Conservation (phyloP, 2,113 vertebrate genomes). For the Coturnix japonica region DNA sequence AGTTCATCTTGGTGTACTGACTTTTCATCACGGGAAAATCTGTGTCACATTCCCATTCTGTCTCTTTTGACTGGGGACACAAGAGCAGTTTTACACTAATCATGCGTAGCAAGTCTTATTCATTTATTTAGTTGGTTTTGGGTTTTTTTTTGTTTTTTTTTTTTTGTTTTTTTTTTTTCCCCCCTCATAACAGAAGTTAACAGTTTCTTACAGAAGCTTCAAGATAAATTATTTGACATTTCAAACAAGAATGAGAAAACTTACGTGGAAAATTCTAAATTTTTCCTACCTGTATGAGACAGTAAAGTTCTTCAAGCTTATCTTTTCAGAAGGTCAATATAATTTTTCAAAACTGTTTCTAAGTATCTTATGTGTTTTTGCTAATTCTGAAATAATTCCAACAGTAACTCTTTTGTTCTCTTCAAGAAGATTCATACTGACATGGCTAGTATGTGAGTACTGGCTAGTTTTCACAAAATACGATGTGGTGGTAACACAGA, state of each 20-base stretch:
- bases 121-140: too few relatives aligned
- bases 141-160: too few relatives aligned
- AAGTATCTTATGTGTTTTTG: neutral
- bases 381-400: neutral
- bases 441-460: too few relatives aligned
- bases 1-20: neutral
- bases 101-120: rapidly evolving
- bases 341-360: neutral
- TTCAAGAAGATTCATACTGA: neutral
- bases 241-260: neutral
- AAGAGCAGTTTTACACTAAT: neutral
- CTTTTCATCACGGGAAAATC: neutral
- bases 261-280: neutral
- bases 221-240: neutral
- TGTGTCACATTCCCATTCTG: neutral
- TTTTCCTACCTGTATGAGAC: neutral
- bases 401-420: neutral
- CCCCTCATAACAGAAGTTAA: neutral
- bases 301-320: neutral
- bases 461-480: neutral
- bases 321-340: neutral
- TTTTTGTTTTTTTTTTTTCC: too few relatives aligned
- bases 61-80: neutral
- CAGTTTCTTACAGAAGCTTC: neutral
- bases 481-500: neutral